Conservation (phyloP, 2,797 vertebrate species). For the Myripristis murdjan region DNA sequence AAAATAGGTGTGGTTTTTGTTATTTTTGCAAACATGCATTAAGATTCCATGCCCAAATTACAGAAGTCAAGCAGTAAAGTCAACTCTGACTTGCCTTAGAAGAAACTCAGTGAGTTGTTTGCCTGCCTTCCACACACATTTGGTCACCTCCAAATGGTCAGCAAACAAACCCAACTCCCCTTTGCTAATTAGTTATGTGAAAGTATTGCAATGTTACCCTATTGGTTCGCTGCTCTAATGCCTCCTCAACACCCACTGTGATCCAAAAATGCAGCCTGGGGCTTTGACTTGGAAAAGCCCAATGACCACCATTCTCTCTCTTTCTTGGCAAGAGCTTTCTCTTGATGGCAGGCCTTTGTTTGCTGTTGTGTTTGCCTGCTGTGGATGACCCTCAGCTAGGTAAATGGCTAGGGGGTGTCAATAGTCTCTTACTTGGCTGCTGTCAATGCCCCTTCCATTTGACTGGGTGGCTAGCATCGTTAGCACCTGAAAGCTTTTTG, state of each 20-base stretch:
- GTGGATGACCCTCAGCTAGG: slow-evolving; percentile 65
- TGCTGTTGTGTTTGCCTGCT: slow-evolving; percentile 76
- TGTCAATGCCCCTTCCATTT: slow-evolving; percentile 64
- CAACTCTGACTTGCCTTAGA: slow-evolving; percentile 2
- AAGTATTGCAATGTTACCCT: slow-evolving; percentile 23
- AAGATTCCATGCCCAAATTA: neutral
- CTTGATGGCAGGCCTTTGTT: slow-evolving; percentile 77
- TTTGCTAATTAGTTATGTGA: slow-evolving; percentile 48
- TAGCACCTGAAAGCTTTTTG: slow-evolving; percentile 73
- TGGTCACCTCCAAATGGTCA: slow-evolving; percentile 45
- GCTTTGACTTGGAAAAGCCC: slow-evolving; percentile 70
- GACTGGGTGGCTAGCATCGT: slow-evolving; percentile 52
- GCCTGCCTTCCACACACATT: slow-evolving; percentile 51
- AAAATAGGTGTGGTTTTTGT: neutral
- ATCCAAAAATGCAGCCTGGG: slow-evolving; percentile 40
- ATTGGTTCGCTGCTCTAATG: slow-evolving; percentile 23
- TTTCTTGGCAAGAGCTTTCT: slow-evolving; percentile 50
- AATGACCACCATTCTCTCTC: slow-evolving; percentile 43
- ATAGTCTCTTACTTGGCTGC: slow-evolving; percentile 55
- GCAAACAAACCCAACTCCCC: slow-evolving; percentile 39
- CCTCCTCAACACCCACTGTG: slow-evolving; percentile 50
- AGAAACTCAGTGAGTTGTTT: slow-evolving; percentile 13
- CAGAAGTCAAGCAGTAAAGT: neutral
- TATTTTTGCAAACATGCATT: neutral
- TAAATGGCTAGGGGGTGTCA: slow-evolving; percentile 78